A percentile compares a stretch with the other conserved stretches of the same genome.
Conservation (phyloP, 2,797 vertebrate species). For the Phylloscopus collybita region DNA sequence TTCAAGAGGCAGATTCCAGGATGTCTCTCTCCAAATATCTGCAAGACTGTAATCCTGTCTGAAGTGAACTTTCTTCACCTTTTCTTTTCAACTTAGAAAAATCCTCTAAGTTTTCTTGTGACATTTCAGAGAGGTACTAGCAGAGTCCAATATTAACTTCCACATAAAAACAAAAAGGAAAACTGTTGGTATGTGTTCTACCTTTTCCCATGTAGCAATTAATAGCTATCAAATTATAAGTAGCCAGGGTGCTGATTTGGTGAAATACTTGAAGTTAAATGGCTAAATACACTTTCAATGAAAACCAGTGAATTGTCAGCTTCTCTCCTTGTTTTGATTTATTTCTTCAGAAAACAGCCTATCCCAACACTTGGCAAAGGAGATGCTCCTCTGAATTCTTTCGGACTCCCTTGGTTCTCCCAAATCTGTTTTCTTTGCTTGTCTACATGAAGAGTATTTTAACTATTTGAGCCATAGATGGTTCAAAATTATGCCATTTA, state of each 20-base stretch:
- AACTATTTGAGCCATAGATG: not conserved
- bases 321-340: not conserved
- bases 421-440: not conserved
- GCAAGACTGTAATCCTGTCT: not conserved
- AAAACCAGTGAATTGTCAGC: not conserved
- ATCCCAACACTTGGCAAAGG: not conserved
- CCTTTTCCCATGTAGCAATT: not conserved
- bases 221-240: not conserved
- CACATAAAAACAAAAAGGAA: not conserved
- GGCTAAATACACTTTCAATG: not conserved
- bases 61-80: not conserved
- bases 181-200: not conserved
- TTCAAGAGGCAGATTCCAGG: not conserved
- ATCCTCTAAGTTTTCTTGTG: not conserved
- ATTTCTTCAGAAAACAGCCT: not conserved
- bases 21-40: not conserved
- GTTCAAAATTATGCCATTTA: not conserved
- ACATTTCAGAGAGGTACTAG: not conserved
- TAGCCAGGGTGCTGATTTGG: not conserved
- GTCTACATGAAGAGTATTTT: not conserved
- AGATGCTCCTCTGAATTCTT: not conserved
- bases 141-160: not conserved
- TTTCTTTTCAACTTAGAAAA: not conserved
- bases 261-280: not conserved
- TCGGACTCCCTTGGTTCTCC: not conserved